phyloP scores from a whole-genome alignment of 2,113 vertebrate species.

The Gopherus evgoodei region DNA sequence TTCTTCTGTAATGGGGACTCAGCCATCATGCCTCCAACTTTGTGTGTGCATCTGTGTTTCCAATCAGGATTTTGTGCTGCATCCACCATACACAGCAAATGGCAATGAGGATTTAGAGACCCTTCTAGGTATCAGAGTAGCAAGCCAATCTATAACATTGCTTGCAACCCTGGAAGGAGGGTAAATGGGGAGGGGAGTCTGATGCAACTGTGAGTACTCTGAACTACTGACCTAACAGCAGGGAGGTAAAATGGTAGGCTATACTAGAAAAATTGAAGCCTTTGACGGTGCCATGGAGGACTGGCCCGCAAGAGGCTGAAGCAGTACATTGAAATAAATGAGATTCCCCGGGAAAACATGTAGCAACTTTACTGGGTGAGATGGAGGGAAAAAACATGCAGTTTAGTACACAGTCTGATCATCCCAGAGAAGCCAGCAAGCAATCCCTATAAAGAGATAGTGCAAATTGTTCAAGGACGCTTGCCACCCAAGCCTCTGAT shows the following conservation, averaged over 20 bases:
- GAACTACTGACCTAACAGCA: neutral
- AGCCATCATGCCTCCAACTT: neutral
- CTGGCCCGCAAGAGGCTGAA: neutral
- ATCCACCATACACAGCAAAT: neutral
- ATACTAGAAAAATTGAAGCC: neutral
- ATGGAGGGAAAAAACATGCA: neutral
- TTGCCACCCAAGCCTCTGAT: neutral
- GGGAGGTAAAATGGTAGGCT: neutral
- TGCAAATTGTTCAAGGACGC: neutral
- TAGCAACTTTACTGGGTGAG: neutral
- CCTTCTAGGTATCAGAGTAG: neutral
- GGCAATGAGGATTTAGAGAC: neutral
- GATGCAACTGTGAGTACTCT: neutral
- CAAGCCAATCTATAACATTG: neutral
- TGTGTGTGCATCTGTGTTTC: neutral
- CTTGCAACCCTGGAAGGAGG: neutral
- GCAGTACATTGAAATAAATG: neutral
- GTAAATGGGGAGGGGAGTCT: neutral
- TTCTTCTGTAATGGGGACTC: neutral
- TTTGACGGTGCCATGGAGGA: neutral
- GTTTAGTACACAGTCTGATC: neutral
- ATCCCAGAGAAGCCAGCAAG: neutral
- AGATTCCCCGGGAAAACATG: neutral
- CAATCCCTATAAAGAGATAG: neutral
- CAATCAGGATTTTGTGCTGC: neutral